Evolutionary conservation across 2,113 vertebrate genomes (phyloP).

Genomic region (Neolamprologus sp.): DNA sequence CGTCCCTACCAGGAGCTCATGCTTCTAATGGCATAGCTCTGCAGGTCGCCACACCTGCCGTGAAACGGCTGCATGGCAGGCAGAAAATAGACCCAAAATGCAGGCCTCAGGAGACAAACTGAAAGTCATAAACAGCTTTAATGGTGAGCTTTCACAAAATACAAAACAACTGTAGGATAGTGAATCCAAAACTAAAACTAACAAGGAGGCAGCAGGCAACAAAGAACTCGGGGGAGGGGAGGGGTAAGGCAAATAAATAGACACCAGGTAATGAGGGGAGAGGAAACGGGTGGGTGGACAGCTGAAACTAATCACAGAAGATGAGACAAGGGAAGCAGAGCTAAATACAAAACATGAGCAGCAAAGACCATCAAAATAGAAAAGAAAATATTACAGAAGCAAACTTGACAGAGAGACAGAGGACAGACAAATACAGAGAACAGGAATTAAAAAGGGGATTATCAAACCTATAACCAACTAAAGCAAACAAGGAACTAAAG

Average conservation of each 20-base stretch:
- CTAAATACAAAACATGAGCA: background rate
- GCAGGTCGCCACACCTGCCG: background rate
- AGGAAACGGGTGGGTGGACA: background rate
- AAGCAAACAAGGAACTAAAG: background rate
- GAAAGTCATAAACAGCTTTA: background rate
- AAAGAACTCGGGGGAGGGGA: rapidly evolving
- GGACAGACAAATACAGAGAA: background rate
- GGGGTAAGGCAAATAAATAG: background rate
- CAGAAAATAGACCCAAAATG: background rate
- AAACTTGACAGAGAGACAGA: background rate
- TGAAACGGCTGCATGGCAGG: background rate
- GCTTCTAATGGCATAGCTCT: background rate
- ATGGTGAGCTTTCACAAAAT: background rate
- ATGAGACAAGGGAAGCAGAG: background rate
- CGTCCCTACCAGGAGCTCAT: background rate
- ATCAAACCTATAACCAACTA: background rate
- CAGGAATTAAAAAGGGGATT: background rate
- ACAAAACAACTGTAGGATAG: background rate
- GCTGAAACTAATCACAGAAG: background rate
- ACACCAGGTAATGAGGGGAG: background rate
- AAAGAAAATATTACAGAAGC: background rate
- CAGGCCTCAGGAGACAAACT: background rate
- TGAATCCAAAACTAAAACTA: background rate
- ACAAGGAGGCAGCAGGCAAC: background rate
- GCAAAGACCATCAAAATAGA: background rate